Evolutionary conservation across 2,113 vertebrate species (phyloP), one percentile per base, ranked within the genome.

Genomic region (Corydoras maculifer): DNA sequence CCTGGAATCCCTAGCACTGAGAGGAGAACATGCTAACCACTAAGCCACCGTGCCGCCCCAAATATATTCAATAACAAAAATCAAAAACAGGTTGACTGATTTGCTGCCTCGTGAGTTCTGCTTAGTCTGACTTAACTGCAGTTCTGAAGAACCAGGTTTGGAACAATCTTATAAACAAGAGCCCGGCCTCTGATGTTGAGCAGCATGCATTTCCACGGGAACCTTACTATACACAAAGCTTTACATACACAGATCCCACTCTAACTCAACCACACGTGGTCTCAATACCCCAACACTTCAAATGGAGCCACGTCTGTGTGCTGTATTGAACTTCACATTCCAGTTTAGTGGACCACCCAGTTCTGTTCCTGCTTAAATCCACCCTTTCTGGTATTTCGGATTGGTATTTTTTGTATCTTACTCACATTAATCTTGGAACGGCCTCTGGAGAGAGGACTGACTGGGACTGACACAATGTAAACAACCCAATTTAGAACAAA

Each of bases 161-260:
- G 31, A 68, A 72, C 49, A 8, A 57, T 14, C 43, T 80, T 49
- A 77, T 78, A 76, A 86, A 80, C 69, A 58, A 73, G 5, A 29
- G 31, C 65, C 31, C 4, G 32, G 9, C 3, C 43, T 51, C 49
- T 50, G 50, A 71, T 70, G 62, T 71, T 51, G 62, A 70, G 62
- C 74, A 67, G 74, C 35, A 62, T 59, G 18, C 55, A 58, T 72
- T 75, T 68, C 62, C 2, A 43, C 35, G 7, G 35, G 35, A 43
- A 43, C 35, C 35, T 43, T 43, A 5, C 1, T 49, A 49, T 15
- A 7, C 15, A 2, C 2, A 1, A 10, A 12, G 25, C n/a, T 57
- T 68, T 31, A 68, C 62, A 61, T 74, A 68, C 29, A 68, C 65
- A 35, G 35, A 32, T 55, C 54, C 12, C 25, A 18, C 31, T 5